phyloP scores from a whole-genome alignment of 2,113 vertebrate species.

The Alaudala cheleensis region DNA sequence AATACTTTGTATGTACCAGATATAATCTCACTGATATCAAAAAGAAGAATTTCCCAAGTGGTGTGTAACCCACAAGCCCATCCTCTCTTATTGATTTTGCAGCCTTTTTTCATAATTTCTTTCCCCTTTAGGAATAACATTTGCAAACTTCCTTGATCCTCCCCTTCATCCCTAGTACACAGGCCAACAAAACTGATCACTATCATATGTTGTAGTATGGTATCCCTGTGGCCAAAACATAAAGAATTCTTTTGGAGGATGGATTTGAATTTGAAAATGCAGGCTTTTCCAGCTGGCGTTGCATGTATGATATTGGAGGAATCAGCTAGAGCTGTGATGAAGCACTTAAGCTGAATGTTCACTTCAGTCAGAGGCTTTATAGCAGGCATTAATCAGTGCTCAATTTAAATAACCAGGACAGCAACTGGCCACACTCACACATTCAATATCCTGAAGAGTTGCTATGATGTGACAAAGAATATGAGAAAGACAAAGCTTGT shows the following conservation, averaged over 20 bases:
- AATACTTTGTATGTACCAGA: background rate
- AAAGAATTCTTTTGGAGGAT: background rate
- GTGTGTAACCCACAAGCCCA: background rate
- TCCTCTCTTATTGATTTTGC: background rate
- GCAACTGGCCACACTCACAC: background rate
- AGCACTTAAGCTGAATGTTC: background rate
- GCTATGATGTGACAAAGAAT: background rate
- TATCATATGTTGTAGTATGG: background rate
- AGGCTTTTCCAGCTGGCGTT: background rate
- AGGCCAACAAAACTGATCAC: background rate
- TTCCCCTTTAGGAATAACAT: background rate
- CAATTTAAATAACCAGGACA: background rate
- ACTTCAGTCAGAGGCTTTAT: background rate
- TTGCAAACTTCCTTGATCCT: background rate
- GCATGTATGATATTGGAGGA: background rate
- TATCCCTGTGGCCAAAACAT: background rate
- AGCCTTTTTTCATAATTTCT: background rate
- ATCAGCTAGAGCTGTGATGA: background rate
- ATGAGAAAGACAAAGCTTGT: background rate
- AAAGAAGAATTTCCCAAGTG: constrained; percentile 9
- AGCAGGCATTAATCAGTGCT: background rate
- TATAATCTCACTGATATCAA: background rate
- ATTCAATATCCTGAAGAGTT: background rate
- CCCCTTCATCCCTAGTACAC: background rate
- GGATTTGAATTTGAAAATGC: background rate